Base-by-base conservation (phyloP, 2,888 invertebrate species). In the Idaea aversata region DNA sequence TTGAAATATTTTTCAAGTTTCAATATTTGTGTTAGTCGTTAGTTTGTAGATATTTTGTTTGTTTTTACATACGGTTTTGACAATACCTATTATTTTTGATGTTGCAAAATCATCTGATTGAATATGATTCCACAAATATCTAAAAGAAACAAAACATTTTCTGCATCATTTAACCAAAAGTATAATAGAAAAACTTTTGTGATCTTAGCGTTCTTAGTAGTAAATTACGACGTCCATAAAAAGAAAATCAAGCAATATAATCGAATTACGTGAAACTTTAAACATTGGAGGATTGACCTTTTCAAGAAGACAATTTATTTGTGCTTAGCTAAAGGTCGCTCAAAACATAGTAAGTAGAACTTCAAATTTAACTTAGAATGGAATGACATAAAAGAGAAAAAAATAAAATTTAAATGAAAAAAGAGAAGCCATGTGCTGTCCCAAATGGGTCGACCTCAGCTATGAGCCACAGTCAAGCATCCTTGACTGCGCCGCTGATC, bases 231-330 rank as follows among this genome's bases (percentile, higher is more conserved):
- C 47, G 47, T 7, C 10, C 0, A 72, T 68, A 59, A 70, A 72
- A 69, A 72, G 70, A 70, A 72, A 68, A 68, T 69, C 64, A 69
- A 67, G 65, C 66, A 66, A 62, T 64, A 70, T 73, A 70, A 73
- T 73, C 66, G 59, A 72, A 70, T 72, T 72, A 67, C 64, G 61
- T 59, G n/a, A 25, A 69, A 69, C 65, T 66, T 61, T 61, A 63
- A 71, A 70, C 65, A 65, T 65, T 71, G 64, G 25, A 34, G 57
- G 15, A 61, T 64, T 65, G 69, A 73, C 68, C 71, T 73, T 70
- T 69, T 63, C 61, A 13, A 4, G 13, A 10, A 47, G 47, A 47
- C 10, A 47, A 47, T 36, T 36, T 36, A 36, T 36, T 36, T 36
- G 36, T 36, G 36, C 5, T 36, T 36, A 36, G 6, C 2, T 10